These are phyloP conservation scores for Pangasius djambal DNA, from an alignment of 2,797 vertebrate genomes.

Conservation along the genomic window DNA sequence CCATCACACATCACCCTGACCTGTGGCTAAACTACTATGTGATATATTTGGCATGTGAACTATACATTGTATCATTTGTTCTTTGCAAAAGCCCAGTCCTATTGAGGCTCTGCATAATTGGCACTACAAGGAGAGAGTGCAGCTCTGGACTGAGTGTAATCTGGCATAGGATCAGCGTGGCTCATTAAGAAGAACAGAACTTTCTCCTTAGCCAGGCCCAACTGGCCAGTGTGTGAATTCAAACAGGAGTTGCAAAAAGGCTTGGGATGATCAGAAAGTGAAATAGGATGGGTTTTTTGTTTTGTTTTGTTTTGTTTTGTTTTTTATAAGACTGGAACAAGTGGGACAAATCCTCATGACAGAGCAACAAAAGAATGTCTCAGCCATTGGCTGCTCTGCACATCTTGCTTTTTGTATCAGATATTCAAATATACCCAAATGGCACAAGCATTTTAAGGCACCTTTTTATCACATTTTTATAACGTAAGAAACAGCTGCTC, in stretches of 20 bases:
- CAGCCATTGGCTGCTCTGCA: constrained; percentile 30
- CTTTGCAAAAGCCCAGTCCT: constrained; percentile 58
- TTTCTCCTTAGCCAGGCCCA: constrained; percentile 42
- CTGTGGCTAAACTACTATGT: constrained; percentile 28
- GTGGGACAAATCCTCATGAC: constrained; percentile 40
- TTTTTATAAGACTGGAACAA: constrained; percentile 16
- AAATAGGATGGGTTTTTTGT: constrained; percentile 32
- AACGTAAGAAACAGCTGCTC: constrained; percentile 37
- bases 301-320: constrained; percentile 23
- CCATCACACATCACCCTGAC: constrained; percentile 20
- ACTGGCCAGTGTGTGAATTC: constrained; percentile 53
- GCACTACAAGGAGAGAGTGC: constrained; percentile 43
- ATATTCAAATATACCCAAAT: constrained; percentile 28
- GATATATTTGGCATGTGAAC: constrained; percentile 49
- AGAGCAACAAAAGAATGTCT: constrained; percentile 50
- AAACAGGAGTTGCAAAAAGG: constrained; percentile 47
- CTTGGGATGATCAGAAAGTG: constrained; percentile 50
- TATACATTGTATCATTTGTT: constrained; percentile 45
- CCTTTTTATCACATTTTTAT: constrained; percentile 32
- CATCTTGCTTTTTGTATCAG: constrained; percentile 30
- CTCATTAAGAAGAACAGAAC: constrained; percentile 46
- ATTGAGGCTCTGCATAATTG: constrained; percentile 47
- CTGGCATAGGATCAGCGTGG: constrained; percentile 46
- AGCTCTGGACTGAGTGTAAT: constrained; percentile 28
- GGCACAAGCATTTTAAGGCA: constrained; percentile 36